Evolutionary conservation across 2,888 invertebrate species (phyloP).

Genomic region (Slavum lentiscoides): DNA sequence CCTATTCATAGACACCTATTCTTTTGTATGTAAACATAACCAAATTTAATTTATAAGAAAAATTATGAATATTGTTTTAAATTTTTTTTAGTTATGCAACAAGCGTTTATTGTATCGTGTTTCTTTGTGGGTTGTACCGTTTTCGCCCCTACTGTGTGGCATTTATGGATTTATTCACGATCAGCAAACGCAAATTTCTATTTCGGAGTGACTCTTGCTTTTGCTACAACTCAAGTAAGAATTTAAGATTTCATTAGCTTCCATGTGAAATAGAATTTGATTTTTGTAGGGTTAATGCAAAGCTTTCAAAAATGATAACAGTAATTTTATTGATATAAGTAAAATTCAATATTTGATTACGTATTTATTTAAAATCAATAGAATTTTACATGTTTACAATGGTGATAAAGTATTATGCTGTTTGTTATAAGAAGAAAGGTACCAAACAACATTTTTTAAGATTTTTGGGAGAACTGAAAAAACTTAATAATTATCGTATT

Average conservation of each 20-base stretch:
- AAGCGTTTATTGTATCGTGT: constrained; percentile 89
- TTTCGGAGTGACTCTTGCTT: constrained; percentile 94
- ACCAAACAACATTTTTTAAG: too few species aligned
- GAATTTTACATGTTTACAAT: too few species aligned
- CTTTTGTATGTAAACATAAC: constrained; percentile 69
- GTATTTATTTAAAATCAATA: too few species aligned
- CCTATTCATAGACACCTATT: constrained; percentile 91
- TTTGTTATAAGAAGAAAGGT: too few species aligned
- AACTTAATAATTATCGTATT: too few species aligned
- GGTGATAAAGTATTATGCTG: too few species aligned
- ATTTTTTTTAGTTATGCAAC: constrained; percentile 80
- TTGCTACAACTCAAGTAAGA: constrained; percentile 80
- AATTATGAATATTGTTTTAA: constrained; percentile 22
- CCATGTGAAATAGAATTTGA: too few species aligned
- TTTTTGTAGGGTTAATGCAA: too few species aligned
- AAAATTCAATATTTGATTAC: too few species aligned
- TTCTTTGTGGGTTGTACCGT: constrained; percentile 86
- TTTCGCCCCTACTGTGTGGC: constrained; percentile 93
- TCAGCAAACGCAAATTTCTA: constrained; percentile 99
- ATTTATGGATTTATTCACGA: constrained; percentile 96
- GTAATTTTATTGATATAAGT: too few species aligned
- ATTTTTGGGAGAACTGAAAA: too few species aligned
- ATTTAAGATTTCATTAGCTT: not conserved
- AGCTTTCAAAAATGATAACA: too few species aligned
- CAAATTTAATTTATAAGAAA: constrained; percentile 23